These are phyloP conservation scores for Thaumetopoea pityocampa DNA, from an alignment of 1,140 invertebrate genomes.

Conservation along the genomic window DNA sequence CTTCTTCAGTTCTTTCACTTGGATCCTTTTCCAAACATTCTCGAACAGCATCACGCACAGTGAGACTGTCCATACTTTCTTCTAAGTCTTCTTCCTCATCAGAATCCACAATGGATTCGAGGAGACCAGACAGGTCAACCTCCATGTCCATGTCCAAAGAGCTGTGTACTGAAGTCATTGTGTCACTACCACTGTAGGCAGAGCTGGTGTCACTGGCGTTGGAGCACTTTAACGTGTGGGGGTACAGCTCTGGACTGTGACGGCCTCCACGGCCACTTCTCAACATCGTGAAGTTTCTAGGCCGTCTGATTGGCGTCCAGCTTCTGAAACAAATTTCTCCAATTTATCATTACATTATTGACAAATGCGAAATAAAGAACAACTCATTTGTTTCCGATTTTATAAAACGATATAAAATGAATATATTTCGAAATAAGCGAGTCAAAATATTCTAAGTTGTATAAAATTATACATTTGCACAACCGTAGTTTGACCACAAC, in stretches of 20 bases:
- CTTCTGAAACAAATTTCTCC: constrained; percentile 60
- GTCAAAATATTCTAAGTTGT: not conserved
- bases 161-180: constrained; percentile 94
- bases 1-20: constrained; percentile 93
- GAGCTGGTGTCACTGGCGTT: constrained; percentile 96
- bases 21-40: constrained; percentile 99
- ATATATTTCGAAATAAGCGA: too few species aligned
- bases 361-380: too few species aligned
- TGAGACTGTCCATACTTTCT: constrained; percentile 93
- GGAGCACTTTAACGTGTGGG: constrained; percentile 91
- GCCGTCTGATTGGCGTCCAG: constrained; percentile 42
- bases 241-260: constrained; percentile 81
- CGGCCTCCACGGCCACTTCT: constrained; percentile 74
- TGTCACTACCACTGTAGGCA: constrained; percentile 96
- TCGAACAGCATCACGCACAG: constrained; percentile 93
- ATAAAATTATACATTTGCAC: not conserved
- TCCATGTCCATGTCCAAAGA: constrained; percentile 91
- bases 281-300: constrained; percentile 73
- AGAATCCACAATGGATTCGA: constrained; percentile 96
- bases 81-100: constrained; percentile 96
- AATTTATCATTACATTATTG: too few species aligned
- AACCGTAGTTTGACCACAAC: not conserved
- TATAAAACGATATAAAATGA: too few species aligned
- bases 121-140: constrained; percentile 93
- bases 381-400: too few species aligned